Base-by-base conservation (phyloP, 2,888 invertebrate genomes). In the Adelphocoris suturalis region DNA sequence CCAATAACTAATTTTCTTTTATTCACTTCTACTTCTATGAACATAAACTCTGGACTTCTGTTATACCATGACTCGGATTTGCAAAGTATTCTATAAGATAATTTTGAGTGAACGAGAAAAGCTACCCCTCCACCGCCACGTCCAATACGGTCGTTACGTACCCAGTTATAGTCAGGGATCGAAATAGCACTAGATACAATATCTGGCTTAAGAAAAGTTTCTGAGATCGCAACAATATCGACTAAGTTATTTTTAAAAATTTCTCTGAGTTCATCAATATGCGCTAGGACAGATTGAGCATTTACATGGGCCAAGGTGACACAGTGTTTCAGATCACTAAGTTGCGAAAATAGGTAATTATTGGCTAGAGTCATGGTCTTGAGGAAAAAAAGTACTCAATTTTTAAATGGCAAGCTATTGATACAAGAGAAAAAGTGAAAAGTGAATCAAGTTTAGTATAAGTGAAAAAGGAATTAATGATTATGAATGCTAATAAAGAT, bases 231-330 rank as follows among this genome's bases (percentile, higher is more conserved):
- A 0, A 85, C 14, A 1, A 85, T 46, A 13, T 85, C 68, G 11
- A 57, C 23, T 4, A 61, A 19, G 14, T 37, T 16, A 14, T 46
- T 28, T 16, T 23, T 28, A 11, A 85, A 61, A 28, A 85, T 85
- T 16, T 5, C 27, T 27, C 84, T 55, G 1, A 84, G 14, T 37
- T 84, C 84, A 46, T 84, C 84, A 11, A 84, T 19, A 57, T 84
- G 84, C 16, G 84, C 84, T 48, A 55, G 1, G 13, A 84, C 84
- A 9, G 84, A 84, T 14, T 84, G 55, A 4, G 84, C 84, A n/a
- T 84, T 84, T 12, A 76, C 16, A 19, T 37, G 76, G 11, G 76
- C 76, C 2, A 75, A 12, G n/a, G 13, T 75, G 19, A 75, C 12
- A 28, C n/a, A 16, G 3, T 75, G 13, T 28, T 19, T 19, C 23